These are phyloP conservation scores for Synanthedon myopaeformis DNA, from an alignment of 2,888 invertebrate genomes.

Conservation along the genomic window DNA sequence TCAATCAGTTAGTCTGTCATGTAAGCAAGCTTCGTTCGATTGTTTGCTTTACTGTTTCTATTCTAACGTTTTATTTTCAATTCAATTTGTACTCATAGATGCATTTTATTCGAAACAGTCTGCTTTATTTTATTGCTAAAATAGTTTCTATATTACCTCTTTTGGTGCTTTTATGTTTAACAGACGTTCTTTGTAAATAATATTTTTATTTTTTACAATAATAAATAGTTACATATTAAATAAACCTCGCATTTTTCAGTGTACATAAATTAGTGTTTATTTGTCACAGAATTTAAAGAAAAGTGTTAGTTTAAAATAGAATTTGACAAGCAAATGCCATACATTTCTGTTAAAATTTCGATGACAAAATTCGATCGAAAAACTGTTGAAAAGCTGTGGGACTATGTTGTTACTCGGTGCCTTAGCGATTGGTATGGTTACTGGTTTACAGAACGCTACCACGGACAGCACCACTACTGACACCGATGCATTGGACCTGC, in stretches of 20 bases:
- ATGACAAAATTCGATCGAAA: constrained; percentile 35
- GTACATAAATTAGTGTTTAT: constrained; percentile 18
- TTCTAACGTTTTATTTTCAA: constrained; percentile 42
- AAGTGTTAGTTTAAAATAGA: neutral
- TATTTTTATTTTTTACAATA: neutral
- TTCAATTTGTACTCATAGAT: constrained; percentile 15
- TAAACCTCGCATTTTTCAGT: constrained; percentile 8
- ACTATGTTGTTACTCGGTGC: constrained; percentile 67
- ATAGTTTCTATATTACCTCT: neutral
- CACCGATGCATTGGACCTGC: constrained; percentile 46
- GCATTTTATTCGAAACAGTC: constrained; percentile 9
- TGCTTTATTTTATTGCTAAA: neutral
- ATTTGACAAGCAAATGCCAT: neutral
- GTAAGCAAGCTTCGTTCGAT: constrained; percentile 37
- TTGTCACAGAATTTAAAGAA: neutral
- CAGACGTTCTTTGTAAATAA: constrained; percentile 13
- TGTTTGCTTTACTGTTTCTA: constrained; percentile 54
- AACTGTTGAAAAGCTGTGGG: constrained; percentile 40
- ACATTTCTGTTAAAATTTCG: constrained; percentile 14
- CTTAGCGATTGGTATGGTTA: constrained; percentile 61
- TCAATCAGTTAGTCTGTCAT: constrained; percentile 12
- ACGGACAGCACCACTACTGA: constrained; percentile 43
- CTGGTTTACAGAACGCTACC: constrained; percentile 56
- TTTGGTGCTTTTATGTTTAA: constrained; percentile 17
- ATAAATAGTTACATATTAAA: constrained; percentile 4